Conservation (phyloP, 2,113 vertebrate species). For the Argyrosomus japonicus region DNA sequence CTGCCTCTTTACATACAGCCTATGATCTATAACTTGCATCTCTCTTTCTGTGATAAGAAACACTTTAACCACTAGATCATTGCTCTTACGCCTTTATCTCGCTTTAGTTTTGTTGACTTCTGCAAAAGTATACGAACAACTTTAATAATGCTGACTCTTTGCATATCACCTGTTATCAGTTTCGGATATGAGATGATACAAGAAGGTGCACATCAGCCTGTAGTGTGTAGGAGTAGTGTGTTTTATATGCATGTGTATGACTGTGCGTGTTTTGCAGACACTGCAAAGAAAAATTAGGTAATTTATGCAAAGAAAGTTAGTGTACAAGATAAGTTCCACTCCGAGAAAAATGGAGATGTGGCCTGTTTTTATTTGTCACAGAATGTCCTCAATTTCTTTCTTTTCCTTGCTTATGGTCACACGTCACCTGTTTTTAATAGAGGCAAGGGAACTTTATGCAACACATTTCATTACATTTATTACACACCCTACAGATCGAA, state of each 20-base stretch:
- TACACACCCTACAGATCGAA: not conserved
- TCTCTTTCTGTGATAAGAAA: not conserved
- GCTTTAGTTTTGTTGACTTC: conserved; percentile 2
- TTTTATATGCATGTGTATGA: not conserved
- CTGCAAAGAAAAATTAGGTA: not conserved
- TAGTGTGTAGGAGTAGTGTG: not conserved
- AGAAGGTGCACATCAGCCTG: not conserved
- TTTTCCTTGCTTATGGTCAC: not conserved
- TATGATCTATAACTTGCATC: not conserved
- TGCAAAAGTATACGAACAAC: not conserved
- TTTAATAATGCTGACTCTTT: not conserved
- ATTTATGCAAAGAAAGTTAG: not conserved
- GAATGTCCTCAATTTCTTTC: not conserved
- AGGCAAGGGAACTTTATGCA: not conserved
- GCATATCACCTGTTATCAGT: not conserved
- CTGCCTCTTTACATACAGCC: not conserved
- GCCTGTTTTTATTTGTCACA: not conserved
- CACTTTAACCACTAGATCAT: not conserved
- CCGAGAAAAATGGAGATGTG: not conserved
- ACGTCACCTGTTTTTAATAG: not conserved
- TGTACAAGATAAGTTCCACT: too few species aligned
- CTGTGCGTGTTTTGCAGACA: not conserved
- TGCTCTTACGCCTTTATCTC: not conserved
- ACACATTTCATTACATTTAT: not conserved
- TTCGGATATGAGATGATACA: not conserved